Base-by-base conservation (phyloP, 2,797 vertebrate species). In the Gobio occitaniae region DNA sequence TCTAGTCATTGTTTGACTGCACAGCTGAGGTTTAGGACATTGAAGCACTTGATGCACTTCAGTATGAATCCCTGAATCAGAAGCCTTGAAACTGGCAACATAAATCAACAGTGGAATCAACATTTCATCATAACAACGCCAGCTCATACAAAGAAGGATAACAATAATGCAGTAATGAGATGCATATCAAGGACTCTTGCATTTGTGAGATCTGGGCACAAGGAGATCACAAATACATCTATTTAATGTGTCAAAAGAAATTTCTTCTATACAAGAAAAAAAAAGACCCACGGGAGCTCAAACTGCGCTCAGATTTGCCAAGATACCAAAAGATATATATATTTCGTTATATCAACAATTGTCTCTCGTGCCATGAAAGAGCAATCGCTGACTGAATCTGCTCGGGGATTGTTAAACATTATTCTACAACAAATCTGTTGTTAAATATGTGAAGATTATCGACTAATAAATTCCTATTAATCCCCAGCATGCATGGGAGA, bases 41-140 rank as follows among this genome's bases (percentile, higher is more conserved):
- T 68, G 86, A 82, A 85, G 56, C 79, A 78, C 71, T 76, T 12
- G 75, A 48, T 82, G 54, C 68, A 75, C 82, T 70, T 75, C 32
- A 61, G 1, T 29, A 16, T 32, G 16, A 65, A 32, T 50, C 59
- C 29, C 52, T 86, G 70, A 65, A 70, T 54, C 83, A 63, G 48
- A 82, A 85, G n/a, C 38, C 38, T 17, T 48, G 29, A 25, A 65
- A 47, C 5, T 8, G n/a, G 29, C 41, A 15, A 11, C 21, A 65
- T 1, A 79, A 63, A 48, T 56, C 16, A 63, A 48, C 38, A 65
- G 13, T 10, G 13, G 13, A 63, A 38, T 13, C 11, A 56, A 16
- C 29, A 15, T 17, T 13, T 3, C 21, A 48, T n/a, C n/a, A 2
- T 12, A 6, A 13, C 4, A 71, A 47, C 6, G 9, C 25, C 12